Percentiles rank a stretch among this genome's conserved stretches.
These are phyloP conservation scores for Poecile atricapillus DNA, from an alignment of 2,113 vertebrate genomes.

Conservation along the genomic window DNA sequence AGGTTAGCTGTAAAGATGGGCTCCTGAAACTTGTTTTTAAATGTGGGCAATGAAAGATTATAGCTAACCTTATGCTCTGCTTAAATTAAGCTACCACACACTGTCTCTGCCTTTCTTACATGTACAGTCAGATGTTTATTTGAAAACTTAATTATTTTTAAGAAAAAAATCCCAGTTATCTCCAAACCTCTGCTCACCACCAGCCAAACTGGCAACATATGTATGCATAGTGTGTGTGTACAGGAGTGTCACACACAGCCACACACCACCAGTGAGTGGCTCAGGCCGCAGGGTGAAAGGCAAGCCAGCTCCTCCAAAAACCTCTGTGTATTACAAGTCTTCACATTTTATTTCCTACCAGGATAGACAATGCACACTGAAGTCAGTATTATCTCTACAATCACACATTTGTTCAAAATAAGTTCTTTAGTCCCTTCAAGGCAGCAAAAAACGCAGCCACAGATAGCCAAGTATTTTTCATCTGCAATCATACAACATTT, in stretches of 20 bases:
- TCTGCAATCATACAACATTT: not conserved
- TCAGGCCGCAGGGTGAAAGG: not conserved
- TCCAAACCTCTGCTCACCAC: not conserved
- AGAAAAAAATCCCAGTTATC: not conserved
- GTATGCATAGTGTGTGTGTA: accelerated
- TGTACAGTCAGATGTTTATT: not conserved
- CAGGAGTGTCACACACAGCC: not conserved
- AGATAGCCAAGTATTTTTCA: not conserved
- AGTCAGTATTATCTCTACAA: not conserved
- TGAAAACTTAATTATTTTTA: not conserved
- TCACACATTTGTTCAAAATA: not conserved
- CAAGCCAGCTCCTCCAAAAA: not conserved
- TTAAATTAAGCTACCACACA: not conserved
- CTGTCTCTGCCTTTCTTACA: not conserved
- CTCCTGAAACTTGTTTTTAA: not conserved
- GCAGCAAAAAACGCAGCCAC: not conserved
- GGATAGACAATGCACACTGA: not conserved
- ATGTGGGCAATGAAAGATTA: not conserved
- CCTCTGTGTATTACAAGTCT: not conserved
- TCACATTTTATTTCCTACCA: not conserved
- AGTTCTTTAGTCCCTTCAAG: not conserved
- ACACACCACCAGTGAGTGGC: not conserved
- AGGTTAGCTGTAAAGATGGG: not conserved
- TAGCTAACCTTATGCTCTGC: conserved; percentile 10
- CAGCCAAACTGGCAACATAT: not conserved